phyloP scores from a whole-genome alignment of 2,888 invertebrate genomes.

The Parthenolecanium corni region DNA sequence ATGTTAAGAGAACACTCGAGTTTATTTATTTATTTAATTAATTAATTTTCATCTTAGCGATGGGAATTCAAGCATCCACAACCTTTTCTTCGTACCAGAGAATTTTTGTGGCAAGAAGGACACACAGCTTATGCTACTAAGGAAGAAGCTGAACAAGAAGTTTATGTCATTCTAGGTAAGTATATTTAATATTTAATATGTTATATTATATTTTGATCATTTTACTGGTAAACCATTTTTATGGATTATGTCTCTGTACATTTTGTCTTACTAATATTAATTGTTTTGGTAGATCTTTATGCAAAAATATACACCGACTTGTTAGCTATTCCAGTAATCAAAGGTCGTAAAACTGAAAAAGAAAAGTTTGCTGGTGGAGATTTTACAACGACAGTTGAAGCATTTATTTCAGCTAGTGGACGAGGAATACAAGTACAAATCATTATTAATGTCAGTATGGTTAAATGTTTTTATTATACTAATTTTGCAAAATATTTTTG shows the following conservation, averaged over 20 bases:
- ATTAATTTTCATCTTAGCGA: too few species aligned
- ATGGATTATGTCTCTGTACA: not conserved
- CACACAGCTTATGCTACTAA: constrained; percentile 83
- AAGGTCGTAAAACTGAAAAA: constrained; percentile 91
- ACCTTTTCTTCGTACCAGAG: constrained; percentile 92
- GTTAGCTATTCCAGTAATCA: constrained; percentile 89
- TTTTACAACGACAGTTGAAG: constrained; percentile 95
- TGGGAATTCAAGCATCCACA: constrained; percentile 99
- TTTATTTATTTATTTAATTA: too few species aligned
- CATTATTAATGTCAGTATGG: not conserved
- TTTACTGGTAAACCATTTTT: not conserved
- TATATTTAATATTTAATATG: not conserved
- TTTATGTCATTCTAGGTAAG: constrained; percentile 56
- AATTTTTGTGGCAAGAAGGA: constrained; percentile 99
- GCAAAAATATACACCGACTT: constrained; percentile 78
- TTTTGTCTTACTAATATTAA: not conserved
- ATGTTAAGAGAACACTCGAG: too few species aligned
- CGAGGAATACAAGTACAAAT: constrained; percentile 67
- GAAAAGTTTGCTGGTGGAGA: constrained; percentile 98
- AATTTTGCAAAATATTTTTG: constrained; percentile 6
- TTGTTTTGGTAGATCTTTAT: constrained; percentile 60
- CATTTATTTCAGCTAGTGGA: constrained; percentile 85
- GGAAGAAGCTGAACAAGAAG: constrained; percentile 82
- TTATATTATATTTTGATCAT: not conserved
- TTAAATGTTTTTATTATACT: not conserved